These are phyloP conservation scores for Spatulosminthurus flaviceps DNA, from an alignment of 2,888 invertebrate genomes.

Conservation along the genomic window DNA sequence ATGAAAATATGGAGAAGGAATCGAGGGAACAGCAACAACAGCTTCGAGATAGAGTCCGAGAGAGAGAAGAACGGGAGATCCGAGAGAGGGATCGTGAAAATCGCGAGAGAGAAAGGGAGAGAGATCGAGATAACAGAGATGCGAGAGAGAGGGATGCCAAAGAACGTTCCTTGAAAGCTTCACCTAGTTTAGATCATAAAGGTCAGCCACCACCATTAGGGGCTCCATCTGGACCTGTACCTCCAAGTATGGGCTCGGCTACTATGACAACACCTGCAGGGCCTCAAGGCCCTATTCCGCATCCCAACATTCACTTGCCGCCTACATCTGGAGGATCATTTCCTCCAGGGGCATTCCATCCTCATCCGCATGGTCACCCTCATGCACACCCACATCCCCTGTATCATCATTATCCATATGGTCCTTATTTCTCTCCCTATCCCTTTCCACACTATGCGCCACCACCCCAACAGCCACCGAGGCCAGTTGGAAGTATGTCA, in stretches of 20 bases:
- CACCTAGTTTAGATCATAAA: conserved; percentile 23
- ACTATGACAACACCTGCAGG: conserved; percentile 63
- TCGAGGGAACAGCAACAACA: background rate
- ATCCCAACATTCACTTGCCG: conserved; percentile 72
- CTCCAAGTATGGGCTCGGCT: conserved; percentile 56
- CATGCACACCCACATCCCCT: conserved; percentile 75
- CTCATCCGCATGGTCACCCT: conserved; percentile 72
- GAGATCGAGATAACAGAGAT: conserved; percentile 34
- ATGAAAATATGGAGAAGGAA: conserved; percentile 40
- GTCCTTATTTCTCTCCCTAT: conserved; percentile 62
- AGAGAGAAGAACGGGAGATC: conserved; percentile 29
- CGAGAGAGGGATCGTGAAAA: conserved; percentile 47
- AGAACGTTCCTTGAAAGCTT: conserved; percentile 32
- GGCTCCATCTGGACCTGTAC: conserved; percentile 27
- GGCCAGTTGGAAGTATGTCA: conserved; percentile 64
- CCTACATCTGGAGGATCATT: conserved; percentile 65
- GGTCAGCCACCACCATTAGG: conserved; percentile 9
- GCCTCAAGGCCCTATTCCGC: conserved; percentile 62
- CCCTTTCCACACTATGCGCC: conserved; percentile 65
- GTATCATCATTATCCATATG: conserved; percentile 70
- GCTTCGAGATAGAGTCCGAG: conserved; percentile 19
- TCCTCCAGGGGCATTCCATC: conserved; percentile 63
- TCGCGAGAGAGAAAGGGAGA: conserved; percentile 36
- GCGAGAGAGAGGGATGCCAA: conserved; percentile 44
- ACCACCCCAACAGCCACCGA: conserved; percentile 69